A percentile compares a stretch with the other conserved stretches of the same genome.
phyloP scores from a whole-genome alignment of 2,113 vertebrate species.

The Trematocara unimaculatum region DNA sequence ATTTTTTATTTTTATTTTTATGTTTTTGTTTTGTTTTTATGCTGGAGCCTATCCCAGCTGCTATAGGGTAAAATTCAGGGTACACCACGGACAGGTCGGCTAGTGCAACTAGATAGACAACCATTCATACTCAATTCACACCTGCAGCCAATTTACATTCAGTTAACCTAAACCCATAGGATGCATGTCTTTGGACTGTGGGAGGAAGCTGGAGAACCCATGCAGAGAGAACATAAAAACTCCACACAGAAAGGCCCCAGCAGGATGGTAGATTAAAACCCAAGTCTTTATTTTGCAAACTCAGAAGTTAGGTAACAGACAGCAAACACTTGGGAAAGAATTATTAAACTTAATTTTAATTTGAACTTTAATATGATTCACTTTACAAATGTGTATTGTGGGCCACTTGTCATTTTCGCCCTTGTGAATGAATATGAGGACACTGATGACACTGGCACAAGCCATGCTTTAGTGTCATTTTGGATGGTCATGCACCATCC shows the following conservation, averaged over 20 bases:
- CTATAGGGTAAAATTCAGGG: background rate
- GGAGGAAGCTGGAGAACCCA: too few species aligned
- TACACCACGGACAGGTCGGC: background rate
- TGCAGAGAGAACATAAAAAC: too few species aligned
- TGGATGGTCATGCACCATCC: background rate
- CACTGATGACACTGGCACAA: background rate
- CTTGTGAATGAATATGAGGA: background rate
- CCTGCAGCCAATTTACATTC: background rate
- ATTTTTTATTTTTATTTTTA: background rate
- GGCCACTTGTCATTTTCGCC: rapidly evolving
- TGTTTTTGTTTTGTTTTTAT: background rate
- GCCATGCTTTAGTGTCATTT: background rate
- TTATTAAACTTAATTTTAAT: background rate
- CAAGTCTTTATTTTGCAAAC: background rate
- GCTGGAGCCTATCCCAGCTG: background rate
- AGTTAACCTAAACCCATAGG: background rate
- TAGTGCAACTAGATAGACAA: background rate
- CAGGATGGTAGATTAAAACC: too few species aligned
- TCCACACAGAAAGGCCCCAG: too few species aligned
- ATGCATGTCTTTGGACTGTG: too few species aligned
- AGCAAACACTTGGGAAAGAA: background rate
- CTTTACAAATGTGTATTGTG: background rate
- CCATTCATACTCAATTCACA: background rate
- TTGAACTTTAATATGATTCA: background rate
- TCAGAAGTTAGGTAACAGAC: background rate